Base-by-base conservation (phyloP, 1,140 invertebrate species). In the honey bee (Apis mellifera) region DNA sequence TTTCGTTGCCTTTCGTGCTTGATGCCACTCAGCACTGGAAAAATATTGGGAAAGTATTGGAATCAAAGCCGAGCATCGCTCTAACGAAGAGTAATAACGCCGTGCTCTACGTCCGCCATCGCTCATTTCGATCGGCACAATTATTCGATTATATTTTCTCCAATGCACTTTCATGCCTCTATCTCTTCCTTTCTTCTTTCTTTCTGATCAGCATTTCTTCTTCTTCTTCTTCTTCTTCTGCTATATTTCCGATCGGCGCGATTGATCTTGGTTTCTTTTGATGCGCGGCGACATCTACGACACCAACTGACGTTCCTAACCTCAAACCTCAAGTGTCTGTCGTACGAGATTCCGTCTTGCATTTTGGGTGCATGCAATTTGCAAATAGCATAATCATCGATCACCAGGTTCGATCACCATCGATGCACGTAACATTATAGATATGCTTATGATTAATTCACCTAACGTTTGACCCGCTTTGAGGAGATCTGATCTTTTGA, bases 1-100 rank as follows among this genome's bases (percentile, higher is more conserved):
- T 52, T 23, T 42, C 62, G 75, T 42, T 17, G 57, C 5, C 19
- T 15, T n/a, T n/a, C n/a, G 9, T 11, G 50, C 23, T 52, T 21
- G 12, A 50, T 12, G 13, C 19, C 48, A 42, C 5, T 42, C 32
- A 42, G 32, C n/a, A 23, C 2, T 4, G 32, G 5, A 42, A 42
- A n/a, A 21, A 9, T 26, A 15, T 4, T 52, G 26, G n/a, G 4
- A 50, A 57, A 75, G 32, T 52, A 62, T 3, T 68, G 62, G 62
- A 57, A 68, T 17, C 57, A 23, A 68, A 19, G 54, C 62, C 71
- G 71, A 81, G 78, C 71, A 26, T 57, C 52, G 78, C 21, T 48
- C 54, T 17, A 75, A 82, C 72, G 15, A 60, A 60, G 55, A 82
- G 55, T 52, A 15, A 66, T 42, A 69, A 82, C 80, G 48, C 42